phyloP scores from a whole-genome alignment of 2,888 invertebrate species.

The Mimumesa dahlbomi region DNA sequence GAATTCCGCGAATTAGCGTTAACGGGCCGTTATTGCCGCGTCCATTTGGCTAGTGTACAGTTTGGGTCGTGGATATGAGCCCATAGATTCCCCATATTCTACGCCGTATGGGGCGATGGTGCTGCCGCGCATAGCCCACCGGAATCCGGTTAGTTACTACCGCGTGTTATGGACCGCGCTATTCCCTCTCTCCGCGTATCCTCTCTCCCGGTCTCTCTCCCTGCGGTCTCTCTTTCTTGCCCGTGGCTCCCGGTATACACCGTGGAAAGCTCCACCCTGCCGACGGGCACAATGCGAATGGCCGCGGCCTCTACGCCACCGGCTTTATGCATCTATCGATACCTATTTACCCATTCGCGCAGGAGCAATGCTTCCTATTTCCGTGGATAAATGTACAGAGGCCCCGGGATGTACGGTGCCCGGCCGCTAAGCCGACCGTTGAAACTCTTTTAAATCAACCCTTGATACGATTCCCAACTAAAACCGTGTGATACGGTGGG shows the following conservation, averaged over 20 bases:
- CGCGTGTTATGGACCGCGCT: constrained; percentile 74
- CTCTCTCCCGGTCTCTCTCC: constrained; percentile 25
- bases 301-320: constrained; percentile 66
- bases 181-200: constrained; percentile 32
- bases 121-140: constrained; percentile 73
- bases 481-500: no score
- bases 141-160: constrained; percentile 80
- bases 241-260: constrained; percentile 32
- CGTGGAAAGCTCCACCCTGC: constrained; percentile 71
- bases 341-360: constrained; percentile 67
- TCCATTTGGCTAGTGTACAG: constrained; percentile 80
- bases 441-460: constrained; percentile 33
- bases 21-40: constrained; percentile 81
- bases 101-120: constrained; percentile 73
- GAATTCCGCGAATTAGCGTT: constrained; percentile 81
- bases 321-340: constrained; percentile 67
- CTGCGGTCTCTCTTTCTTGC: constrained; percentile 23
- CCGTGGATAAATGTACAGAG: constrained; percentile 54
- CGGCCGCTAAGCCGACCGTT: constrained; percentile 38
- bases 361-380: constrained; percentile 63
- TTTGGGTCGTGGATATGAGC: constrained; percentile 78
- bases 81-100: constrained; percentile 80
- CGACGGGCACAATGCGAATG: constrained; percentile 67
- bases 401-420: constrained; percentile 26
- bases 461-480: constrained; percentile 17